Evolutionary conservation across 2,797 vertebrate genomes (phyloP).

Genomic region (Luscinia luscinia): DNA sequence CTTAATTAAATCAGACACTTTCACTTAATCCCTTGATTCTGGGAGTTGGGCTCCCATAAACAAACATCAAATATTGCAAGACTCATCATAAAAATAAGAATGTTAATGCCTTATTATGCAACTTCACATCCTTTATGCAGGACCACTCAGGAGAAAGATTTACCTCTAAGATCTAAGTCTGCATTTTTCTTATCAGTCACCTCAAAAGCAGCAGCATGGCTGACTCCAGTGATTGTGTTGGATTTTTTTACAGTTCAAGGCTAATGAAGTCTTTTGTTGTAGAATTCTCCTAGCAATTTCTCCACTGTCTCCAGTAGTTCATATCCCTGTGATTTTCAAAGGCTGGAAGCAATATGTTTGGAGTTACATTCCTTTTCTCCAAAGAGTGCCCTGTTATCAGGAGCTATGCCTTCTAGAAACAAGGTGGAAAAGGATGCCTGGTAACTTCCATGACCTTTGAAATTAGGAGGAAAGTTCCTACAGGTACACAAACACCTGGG

Average conservation of each 20-base stretch:
- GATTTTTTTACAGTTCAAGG: neutral
- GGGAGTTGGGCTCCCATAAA: neutral
- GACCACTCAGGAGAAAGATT: conserved; percentile 19
- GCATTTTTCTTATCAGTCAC: conserved; percentile 46
- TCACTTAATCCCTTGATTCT: neutral
- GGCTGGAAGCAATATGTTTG: neutral
- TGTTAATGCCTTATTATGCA: neutral
- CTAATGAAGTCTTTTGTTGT: conserved; percentile 51
- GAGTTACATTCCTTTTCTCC: neutral
- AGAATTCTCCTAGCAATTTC: conserved; percentile 40
- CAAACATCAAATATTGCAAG: neutral
- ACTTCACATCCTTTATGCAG: neutral
- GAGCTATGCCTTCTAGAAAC: neutral
- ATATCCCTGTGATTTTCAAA: neutral
- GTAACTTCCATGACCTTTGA: neutral
- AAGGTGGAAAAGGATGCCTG: neutral
- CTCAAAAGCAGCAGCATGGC: conserved; percentile 19
- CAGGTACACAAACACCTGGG: neutral
- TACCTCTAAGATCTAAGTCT: neutral
- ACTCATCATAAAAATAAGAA: conserved; percentile 2
- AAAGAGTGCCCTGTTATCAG: neutral
- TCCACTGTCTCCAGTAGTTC: neutral
- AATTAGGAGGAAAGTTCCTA: neutral
- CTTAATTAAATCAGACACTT: conserved; percentile 27
- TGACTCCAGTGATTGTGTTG: neutral